Percentiles rank a stretch among this genome's conserved stretches.
phyloP scores from a whole-genome alignment of 2,888 invertebrate species.

The Zhuqinia jingwanae region DNA sequence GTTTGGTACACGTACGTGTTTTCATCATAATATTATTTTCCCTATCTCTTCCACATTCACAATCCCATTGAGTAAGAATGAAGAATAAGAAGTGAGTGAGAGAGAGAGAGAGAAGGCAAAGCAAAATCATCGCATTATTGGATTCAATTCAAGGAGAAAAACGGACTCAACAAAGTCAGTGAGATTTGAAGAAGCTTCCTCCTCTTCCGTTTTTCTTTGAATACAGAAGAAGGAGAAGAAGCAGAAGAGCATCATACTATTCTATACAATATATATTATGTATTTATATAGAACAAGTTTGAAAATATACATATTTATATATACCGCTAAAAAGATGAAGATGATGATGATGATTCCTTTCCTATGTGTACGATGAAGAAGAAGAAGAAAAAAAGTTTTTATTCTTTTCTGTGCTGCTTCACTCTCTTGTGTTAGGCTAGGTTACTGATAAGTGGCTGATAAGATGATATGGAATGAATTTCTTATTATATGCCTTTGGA shows the following conservation, averaged over 20 bases:
- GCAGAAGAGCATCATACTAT: background rate
- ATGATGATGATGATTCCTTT: background rate
- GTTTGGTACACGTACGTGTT: background rate
- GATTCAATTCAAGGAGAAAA: conserved; percentile 49
- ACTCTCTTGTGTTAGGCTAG: conserved; percentile 35
- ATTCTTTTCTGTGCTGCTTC: conserved; percentile 12
- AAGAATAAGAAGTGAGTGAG: conserved; percentile 22
- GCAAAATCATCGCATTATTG: conserved; percentile 40
- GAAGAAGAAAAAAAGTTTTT: conserved; percentile 3
- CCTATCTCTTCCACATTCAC: conserved; percentile 64
- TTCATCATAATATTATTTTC: conserved; percentile 28
- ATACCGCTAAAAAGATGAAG: too few relatives aligned
- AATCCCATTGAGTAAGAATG: conserved; percentile 44
- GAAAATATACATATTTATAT: too few relatives aligned
- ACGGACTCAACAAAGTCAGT: conserved; percentile 43
- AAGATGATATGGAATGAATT: conserved; percentile 54
- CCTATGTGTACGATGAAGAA: too few relatives aligned
- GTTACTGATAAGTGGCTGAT: conserved; percentile 45
- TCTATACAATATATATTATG: background rate
- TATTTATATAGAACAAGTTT: background rate
- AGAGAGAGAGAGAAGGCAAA: background rate
- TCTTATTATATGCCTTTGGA: conserved; percentile 48
- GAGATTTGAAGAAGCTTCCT: conserved; percentile 59
- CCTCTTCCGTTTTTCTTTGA: conserved; percentile 37
- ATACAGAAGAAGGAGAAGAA: background rate